A percentile compares a stretch with the other conserved stretches of the same genome.
These are phyloP conservation scores for Sebastes vulpes DNA, from an alignment of 2,797 vertebrate species.

Conservation along the genomic window DNA sequence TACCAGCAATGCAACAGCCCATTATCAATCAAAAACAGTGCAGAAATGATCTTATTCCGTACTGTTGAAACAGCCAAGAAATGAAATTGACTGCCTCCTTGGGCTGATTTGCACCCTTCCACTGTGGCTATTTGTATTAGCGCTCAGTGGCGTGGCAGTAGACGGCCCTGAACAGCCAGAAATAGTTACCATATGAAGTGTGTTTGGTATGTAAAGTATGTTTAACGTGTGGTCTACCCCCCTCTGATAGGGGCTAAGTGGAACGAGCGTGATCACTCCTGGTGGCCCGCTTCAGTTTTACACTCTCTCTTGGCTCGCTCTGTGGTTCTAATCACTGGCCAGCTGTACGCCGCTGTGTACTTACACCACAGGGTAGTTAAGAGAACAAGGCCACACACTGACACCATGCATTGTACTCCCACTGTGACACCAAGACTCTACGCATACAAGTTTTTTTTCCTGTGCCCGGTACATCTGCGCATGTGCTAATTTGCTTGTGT, in stretches of 20 bases:
- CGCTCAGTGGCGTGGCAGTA: background rate
- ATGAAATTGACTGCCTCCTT: background rate
- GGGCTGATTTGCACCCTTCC: background rate
- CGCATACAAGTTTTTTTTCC: constrained; percentile 11
- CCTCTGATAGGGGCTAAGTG: constrained; percentile 31
- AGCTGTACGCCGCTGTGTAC: constrained; percentile 79
- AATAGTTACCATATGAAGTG: constrained; percentile 20
- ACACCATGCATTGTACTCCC: constrained; percentile 71
- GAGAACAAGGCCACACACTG: constrained; percentile 81
- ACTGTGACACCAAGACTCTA: constrained; percentile 56
- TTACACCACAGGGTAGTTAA: constrained; percentile 78
- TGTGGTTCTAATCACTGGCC: constrained; percentile 81
- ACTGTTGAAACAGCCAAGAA: background rate
- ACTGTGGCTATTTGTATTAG: background rate
- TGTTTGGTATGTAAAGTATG: constrained; percentile 32
- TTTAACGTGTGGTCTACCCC: constrained; percentile 34
- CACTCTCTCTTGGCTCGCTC: constrained; percentile 63
- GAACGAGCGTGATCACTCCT: constrained; percentile 60
- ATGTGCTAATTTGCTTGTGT: constrained; percentile 60
- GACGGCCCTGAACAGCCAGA: background rate
- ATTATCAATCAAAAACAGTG: constrained; percentile 2
- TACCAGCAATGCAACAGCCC: background rate
- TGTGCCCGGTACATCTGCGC: constrained; percentile 34
- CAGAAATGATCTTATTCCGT: background rate
- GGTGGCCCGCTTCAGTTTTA: constrained; percentile 60